Evolutionary conservation across 2,797 vertebrate species (phyloP), one percentile per base, ranked within the genome.

Genomic region (Danio tinwini): DNA sequence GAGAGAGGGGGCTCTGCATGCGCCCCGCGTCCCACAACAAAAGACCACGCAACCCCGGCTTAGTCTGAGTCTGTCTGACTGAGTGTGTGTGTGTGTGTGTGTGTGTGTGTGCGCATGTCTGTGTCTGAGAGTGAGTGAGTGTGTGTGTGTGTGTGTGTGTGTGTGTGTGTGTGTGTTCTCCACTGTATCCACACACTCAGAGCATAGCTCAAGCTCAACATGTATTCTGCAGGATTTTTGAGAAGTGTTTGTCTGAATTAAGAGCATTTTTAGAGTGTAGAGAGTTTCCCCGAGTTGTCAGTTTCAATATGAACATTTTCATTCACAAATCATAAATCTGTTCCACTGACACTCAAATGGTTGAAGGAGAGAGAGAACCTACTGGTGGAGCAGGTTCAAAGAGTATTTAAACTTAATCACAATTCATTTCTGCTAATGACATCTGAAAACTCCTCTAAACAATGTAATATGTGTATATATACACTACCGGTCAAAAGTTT

Each of bases 41-140:
- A 94, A 92, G 92, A 85, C 86, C 83, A 92, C 85, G 81, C 92
- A 92, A 86, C 88, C 89, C 85, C 74, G 92, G 93, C 91, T 93
- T 47, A 73, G 55, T 13, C 47, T 93, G 42, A 14, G 7, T 13
- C 10, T 44, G n/a, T 78, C 16, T 82, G 58, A 68, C 59, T 77
- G 67, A 64, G 9, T 81, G 62, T 61, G 62, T 55, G 79, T 40
- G 59, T 47, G 71, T 65, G 76, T 50, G 61, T 62, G 12, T 7
- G 17, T 39, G n/a, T n/a, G n/a, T n/a, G n/a, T 29, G 29, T 29
- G 1, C 29, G 29, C 29, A 29, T 29, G 29, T 1, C 29, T 29
- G 29, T 29, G 29, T 29, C 3, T 29, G 64, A 39, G 11, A 63
- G 45, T 73, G 53, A n/a, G n/a, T n/a, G n/a, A n/a, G n/a, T 29